Evolutionary conservation across 2,113 vertebrate genomes (phyloP).

Genomic region (Osmerus eperlanus): DNA sequence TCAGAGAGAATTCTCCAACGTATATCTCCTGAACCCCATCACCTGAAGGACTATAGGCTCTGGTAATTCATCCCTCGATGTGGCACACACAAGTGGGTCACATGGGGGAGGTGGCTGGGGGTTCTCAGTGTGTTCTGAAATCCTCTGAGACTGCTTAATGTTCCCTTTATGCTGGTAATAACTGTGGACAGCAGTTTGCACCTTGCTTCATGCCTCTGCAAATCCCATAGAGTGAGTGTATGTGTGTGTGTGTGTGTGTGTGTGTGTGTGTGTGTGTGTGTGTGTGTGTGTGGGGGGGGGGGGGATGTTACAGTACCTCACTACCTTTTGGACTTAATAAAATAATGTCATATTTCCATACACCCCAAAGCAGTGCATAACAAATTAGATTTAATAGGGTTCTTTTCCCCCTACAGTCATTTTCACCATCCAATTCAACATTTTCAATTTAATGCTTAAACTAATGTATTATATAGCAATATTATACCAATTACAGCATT

Average conservation of each 20-base stretch:
- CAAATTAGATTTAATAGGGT: constrained; percentile 99
- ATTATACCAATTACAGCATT: constrained; percentile 86
- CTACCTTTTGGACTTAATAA: constrained; percentile 90
- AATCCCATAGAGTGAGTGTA: constrained; percentile 65
- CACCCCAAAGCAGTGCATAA: constrained; percentile 91
- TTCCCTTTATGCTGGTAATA: constrained; percentile 69
- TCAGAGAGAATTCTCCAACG: constrained; percentile 76
- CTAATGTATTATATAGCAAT: constrained; percentile 83
- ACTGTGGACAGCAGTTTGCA: constrained; percentile 21
- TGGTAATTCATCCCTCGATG: constrained; percentile 70
- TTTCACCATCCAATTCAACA: constrained; percentile 89
- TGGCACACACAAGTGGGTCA: constrained; percentile 68
- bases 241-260: constrained; percentile 30
- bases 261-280: constrained; percentile 49
- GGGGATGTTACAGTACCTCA: constrained; percentile 81
- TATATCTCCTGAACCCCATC: constrained; percentile 78
- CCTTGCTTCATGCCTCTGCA: constrained; percentile 77
- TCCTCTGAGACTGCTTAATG: constrained; percentile 73
- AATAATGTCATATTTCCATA: constrained; percentile 84
- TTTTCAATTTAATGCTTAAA: constrained; percentile 90
- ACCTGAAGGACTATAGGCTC: constrained; percentile 82
- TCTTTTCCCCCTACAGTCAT: constrained; percentile 84
- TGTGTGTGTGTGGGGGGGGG: constrained; percentile 70
- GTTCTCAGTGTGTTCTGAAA: not conserved
- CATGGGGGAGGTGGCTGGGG: constrained; percentile 51